Percentiles rank a stretch among this genome's conserved stretches.
Conservation (phyloP, 2,797 vertebrate genomes). For the Xiphophorus birchmanni region DNA sequence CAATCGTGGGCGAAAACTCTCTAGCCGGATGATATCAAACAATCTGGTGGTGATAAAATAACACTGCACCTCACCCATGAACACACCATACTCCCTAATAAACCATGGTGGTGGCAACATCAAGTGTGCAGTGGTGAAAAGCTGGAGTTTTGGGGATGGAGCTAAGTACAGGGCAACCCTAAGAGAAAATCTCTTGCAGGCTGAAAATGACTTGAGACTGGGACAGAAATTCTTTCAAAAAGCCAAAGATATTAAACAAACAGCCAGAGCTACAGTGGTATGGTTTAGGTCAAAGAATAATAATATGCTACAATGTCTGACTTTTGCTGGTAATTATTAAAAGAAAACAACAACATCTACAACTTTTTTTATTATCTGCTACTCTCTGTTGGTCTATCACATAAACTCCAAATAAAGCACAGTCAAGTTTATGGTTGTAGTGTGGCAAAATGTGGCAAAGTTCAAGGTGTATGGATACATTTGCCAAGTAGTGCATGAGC, state of each 20-base stretch:
- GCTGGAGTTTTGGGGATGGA: not conserved
- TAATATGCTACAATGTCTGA: not conserved
- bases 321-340: not conserved
- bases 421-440: not conserved
- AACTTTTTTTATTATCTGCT: not conserved
- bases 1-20: not conserved
- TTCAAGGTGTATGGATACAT: not conserved
- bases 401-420: not conserved
- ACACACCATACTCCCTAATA: not conserved
- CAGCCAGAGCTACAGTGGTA: not conserved
- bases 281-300: not conserved
- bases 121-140: not conserved
- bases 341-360: not conserved
- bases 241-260: not conserved
- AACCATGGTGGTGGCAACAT: slow-evolving; percentile 1
- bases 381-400: not conserved
- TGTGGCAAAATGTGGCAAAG: not conserved
- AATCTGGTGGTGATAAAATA: not conserved
- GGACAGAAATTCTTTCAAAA: not conserved
- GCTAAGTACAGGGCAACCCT: not conserved
- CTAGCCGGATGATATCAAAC: not conserved
- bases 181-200: too few relatives aligned
- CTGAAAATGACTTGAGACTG: too few relatives aligned
- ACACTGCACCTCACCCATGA: not conserved
- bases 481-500: not conserved